phyloP scores from a whole-genome alignment of 2,797 vertebrate genomes.

The Okamejei kenojei region DNA sequence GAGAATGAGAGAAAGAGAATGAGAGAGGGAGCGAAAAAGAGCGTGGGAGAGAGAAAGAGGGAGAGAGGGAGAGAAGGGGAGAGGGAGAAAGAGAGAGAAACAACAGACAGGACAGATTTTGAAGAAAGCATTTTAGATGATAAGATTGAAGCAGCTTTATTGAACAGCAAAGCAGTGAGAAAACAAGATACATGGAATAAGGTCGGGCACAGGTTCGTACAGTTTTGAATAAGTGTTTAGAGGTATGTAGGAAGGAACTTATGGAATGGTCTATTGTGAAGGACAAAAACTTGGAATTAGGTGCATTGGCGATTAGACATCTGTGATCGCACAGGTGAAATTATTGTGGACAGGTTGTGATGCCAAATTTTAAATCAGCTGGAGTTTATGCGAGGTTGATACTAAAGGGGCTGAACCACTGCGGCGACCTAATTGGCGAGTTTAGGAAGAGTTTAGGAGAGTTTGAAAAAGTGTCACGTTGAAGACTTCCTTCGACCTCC shows the following conservation, averaged over 20 bases:
- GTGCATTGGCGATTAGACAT: background rate
- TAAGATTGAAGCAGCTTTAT: background rate
- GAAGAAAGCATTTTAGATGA: background rate
- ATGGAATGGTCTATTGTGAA: background rate
- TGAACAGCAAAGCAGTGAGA: background rate
- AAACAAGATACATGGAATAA: background rate
- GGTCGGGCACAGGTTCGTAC: background rate
- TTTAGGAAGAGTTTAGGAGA: too few relatives aligned
- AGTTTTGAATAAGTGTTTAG: background rate
- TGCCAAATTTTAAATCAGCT: background rate
- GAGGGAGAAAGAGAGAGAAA: background rate
- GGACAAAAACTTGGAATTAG: background rate
- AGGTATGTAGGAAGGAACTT: background rate
- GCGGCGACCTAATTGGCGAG: too few relatives aligned
- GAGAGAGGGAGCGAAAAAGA: too few relatives aligned
- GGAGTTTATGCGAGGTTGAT: background rate
- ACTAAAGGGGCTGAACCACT: too few relatives aligned
- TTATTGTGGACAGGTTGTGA: background rate
- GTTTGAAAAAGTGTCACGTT: too few relatives aligned
- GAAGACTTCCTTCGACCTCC: too few relatives aligned
- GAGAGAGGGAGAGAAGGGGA: too few relatives aligned
- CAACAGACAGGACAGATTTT: background rate
- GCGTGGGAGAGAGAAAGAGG: too few relatives aligned
- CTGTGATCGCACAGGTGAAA: background rate
- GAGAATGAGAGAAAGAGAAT: too few relatives aligned